These are phyloP conservation scores for Mizuhopecten yessoensis DNA, from an alignment of 1,140 invertebrate genomes.

Conservation along the genomic window DNA sequence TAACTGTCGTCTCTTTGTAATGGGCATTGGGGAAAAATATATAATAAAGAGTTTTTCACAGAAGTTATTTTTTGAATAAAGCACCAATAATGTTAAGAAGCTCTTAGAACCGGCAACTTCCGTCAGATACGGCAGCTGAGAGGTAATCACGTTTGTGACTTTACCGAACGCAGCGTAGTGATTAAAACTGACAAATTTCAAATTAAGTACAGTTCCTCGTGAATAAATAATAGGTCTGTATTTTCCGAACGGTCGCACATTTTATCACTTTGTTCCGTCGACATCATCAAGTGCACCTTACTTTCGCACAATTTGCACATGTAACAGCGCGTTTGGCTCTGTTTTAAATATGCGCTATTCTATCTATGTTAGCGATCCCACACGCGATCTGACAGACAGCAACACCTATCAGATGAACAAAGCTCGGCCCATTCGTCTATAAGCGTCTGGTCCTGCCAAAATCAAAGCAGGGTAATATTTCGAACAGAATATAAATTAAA, in stretches of 20 bases:
- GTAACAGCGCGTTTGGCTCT: neutral
- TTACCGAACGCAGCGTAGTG: neutral
- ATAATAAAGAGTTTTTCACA: neutral
- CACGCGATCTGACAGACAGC: too few species aligned
- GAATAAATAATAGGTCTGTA: constrained; percentile 13
- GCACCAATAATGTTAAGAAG: neutral
- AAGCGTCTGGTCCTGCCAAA: too few species aligned
- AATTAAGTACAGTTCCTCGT: neutral
- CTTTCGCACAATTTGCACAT: neutral
- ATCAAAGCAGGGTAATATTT: too few species aligned
- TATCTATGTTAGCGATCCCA: too few species aligned
- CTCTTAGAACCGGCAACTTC: neutral
- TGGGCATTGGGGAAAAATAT: too few species aligned
- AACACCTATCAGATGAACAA: too few species aligned
- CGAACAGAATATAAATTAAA: too few species aligned
- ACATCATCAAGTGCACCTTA: neutral
- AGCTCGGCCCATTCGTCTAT: too few species aligned
- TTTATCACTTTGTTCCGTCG: neutral
- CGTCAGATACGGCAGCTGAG: neutral
- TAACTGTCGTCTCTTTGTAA: neutral
- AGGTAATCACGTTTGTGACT: neutral
- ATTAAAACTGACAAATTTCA: constrained; percentile 22
- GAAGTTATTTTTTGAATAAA: neutral
- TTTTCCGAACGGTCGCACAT: neutral
- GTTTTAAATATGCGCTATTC: neutral